Percentiles rank a stretch among this genome's conserved stretches.
phyloP scores from a whole-genome alignment of 2,113 vertebrate species.

The Hepsetus odoe region DNA sequence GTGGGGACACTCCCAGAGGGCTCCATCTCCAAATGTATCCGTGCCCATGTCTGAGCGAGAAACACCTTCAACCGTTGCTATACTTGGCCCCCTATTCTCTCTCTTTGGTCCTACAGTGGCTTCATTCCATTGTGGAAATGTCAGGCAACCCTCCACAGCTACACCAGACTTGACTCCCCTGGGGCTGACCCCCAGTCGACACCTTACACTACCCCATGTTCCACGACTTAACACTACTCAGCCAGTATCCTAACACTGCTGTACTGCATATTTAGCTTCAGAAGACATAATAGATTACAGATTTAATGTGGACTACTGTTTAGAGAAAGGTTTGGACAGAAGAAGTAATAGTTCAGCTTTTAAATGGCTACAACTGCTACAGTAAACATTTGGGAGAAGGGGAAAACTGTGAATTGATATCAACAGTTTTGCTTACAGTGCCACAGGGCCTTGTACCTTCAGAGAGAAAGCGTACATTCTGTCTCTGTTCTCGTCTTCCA shows the following conservation, averaged over 20 bases:
- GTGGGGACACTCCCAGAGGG: slow-evolving; percentile 30
- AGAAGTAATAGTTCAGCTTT: neutral
- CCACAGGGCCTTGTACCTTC: neutral
- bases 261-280: neutral
- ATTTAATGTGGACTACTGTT: no score
- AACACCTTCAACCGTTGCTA: slow-evolving; percentile 36
- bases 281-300: no score
- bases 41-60: slow-evolving; percentile 18
- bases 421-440: no score
- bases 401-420: no score
- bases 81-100: slow-evolving; percentile 42
- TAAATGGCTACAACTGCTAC: neutral
- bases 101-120: neutral
- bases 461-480: neutral
- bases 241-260: neutral
- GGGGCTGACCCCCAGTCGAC: neutral
- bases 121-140: slow-evolving; percentile 45
- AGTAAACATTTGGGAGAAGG: neutral
- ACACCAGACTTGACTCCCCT: neutral
- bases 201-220: neutral
- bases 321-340: no score
- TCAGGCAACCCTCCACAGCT: slow-evolving; percentile 11
- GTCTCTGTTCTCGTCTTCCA: neutral
- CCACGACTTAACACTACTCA: neutral
- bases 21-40: slow-evolving; percentile 44